Base-by-base conservation (phyloP, 2,113 vertebrate species). In the Triplophysa dalaica region DNA sequence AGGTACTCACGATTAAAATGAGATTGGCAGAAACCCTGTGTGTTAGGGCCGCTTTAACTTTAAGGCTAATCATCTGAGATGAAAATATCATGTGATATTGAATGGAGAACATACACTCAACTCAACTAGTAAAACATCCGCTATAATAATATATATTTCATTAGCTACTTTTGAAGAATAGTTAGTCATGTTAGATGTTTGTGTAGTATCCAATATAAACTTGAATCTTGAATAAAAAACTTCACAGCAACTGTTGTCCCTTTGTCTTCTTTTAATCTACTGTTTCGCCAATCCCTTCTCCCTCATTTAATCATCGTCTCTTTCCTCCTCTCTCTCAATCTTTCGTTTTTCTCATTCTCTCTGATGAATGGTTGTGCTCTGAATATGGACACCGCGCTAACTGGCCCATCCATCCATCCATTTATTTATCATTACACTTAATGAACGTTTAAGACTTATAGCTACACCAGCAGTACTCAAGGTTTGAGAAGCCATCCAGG, bases 371-470 rank as follows among this genome's bases (percentile, higher is more conserved):
- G 56, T 48, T n/a, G 17, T 75, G 56, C 72, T 62, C 58, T 62
- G 41, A 75, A 75, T 48, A 45, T 11, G 21, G 58, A 75, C 33
- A 75, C 17, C 41, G 13, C 16, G 38, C 13, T 75, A 38, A 58
- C 45, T 62, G 19, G 4, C 72, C 22, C 38, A 45, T 75, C 22
- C 72, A 17, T 29, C 26, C 58, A 22, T n/a, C 26, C 58, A 22
- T 48, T 75, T n/a, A 75, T 75, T 63, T 22, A 75, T 75, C 72
- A 75, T 75, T 63, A 58, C 48, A 75, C 72, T 45, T 75, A 75
- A 61, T 75, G 72, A 43, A 4, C 10, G 14, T 75, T 75, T 75
- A 26, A 63, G 72, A 75, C 41, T 19, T 63, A 75, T 13, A 33
- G 58, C 41, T 48, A 48, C 56, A 75, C 33, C 72, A 63, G 17